Evolutionary conservation across 2,113 vertebrate species (phyloP), one percentile per base, ranked within the genome.

Genomic region (Aptenodytes patagonicus): DNA sequence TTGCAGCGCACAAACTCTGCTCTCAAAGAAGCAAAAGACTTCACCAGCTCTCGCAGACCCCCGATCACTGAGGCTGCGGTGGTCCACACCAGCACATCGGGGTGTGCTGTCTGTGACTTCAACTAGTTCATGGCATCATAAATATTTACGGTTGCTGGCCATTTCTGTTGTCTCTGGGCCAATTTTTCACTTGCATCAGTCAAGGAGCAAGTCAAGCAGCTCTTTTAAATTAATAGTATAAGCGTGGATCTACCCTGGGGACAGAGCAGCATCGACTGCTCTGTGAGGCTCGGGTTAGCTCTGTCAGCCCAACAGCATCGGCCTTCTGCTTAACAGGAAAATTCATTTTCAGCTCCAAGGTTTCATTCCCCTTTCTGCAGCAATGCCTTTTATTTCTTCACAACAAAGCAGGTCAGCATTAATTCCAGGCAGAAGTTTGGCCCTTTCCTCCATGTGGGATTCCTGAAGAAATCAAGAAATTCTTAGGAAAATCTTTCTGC

Each of bases 41-140:
- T 7, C 18, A 7, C 36, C 31, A 9, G 42, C 36, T 19, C 19
- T 1, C 2, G 3, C n/a, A 7, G 72, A 22, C 16, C 32, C 28
- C 46, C 0, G 2, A 1, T 4, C 5, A 0, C 34, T 0, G 3
- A 6, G 38, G 44, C 40, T 5, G 44, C 10, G 17, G 12, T 18
- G 71, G 12, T 17, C 68, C 40, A 7, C 73, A n/a, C 46, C 64
- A 15, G 9, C 62, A 3, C n/a, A 0, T 6, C 2, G 0, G 26
- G 17, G 1, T 5, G 24, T 4, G 28, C 49, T 5, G 2, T 20
- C 72, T 26, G 29, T 1, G 14, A 6, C 81, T 49, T 28, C 40
- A 5, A 2, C 26, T 5, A 2, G 12, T 6, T 9, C 46, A 0
- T 13, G 26, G 55, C 64, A 17, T 1, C 84, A 6, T 3, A 9